These are phyloP conservation scores for Sesia bembeciformis DNA, from an alignment of 2,888 invertebrate species.

Conservation along the genomic window DNA sequence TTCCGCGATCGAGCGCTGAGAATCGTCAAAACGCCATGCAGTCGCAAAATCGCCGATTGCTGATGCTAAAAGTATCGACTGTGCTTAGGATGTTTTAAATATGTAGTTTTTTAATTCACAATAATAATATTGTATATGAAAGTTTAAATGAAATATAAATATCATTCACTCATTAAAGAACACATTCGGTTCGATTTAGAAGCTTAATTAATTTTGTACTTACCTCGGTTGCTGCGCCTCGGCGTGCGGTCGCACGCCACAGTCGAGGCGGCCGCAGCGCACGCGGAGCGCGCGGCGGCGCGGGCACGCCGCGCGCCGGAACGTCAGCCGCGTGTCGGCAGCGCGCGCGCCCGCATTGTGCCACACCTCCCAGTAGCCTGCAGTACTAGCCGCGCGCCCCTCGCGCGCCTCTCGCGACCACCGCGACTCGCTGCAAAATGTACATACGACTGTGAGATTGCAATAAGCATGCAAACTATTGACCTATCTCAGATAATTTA, in stretches of 20 bases:
- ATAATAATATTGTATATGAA: no score
- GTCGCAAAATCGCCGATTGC: no score
- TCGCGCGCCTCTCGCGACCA: conserved; percentile 60
- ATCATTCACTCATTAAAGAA: no score
- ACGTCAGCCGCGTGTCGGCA: conserved; percentile 77
- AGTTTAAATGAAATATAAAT: no score
- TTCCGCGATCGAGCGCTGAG: no score
- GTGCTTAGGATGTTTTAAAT: no score
- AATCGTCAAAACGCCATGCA: no score
- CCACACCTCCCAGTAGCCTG: conserved; percentile 76
- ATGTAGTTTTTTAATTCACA: no score
- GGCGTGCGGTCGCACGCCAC: conserved; percentile 80
- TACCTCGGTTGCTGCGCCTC: conserved; percentile 80
- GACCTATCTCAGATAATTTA: background rate
- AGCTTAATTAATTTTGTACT: background rate
- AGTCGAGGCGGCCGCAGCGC: conserved; percentile 79
- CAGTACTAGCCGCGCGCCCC: conserved; percentile 41
- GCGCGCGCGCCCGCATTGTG: conserved; percentile 67
- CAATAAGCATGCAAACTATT: background rate
- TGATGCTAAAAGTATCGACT: no score
- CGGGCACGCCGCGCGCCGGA: conserved; percentile 77
- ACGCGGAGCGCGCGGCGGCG: conserved; percentile 78
- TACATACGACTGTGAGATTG: background rate
- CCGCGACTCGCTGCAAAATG: conserved; percentile 39
- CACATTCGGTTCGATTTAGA: no score